Percentiles rank a stretch among this genome's conserved stretches.
Evolutionary conservation across 2,888 invertebrate species (phyloP).

Genomic region (Nomada ruficornis): DNA sequence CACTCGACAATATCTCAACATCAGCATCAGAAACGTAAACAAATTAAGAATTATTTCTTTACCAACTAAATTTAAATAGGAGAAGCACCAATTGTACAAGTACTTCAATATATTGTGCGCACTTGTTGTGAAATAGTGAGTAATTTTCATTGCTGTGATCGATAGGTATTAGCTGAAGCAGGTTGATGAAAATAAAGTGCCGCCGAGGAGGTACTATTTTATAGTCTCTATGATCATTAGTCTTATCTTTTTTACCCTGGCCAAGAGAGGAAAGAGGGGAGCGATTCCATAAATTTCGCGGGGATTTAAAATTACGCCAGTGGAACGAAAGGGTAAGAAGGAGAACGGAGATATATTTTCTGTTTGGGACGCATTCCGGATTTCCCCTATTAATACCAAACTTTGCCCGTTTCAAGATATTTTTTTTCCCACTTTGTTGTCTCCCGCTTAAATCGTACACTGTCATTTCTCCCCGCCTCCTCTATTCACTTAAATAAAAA

Average conservation of each 20-base stretch:
- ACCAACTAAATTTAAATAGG: background rate
- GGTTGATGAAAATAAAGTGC: slow-evolving; percentile 16
- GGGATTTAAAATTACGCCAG: slow-evolving; percentile 69
- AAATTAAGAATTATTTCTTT: too few relatives aligned
- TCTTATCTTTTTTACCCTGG: slow-evolving; percentile 41
- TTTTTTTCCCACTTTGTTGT: slow-evolving; percentile 47
- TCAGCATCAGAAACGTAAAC: too few relatives aligned
- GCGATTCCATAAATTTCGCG: slow-evolving; percentile 63
- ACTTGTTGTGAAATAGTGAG: background rate
- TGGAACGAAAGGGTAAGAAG: slow-evolving; percentile 63
- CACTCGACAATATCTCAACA: too few relatives aligned
- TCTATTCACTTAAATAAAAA: background rate
- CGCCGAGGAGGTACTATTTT: slow-evolving; percentile 23
- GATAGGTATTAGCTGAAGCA: background rate
- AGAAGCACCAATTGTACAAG: background rate
- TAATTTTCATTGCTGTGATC: background rate
- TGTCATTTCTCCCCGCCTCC: background rate
- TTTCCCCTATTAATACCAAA: slow-evolving; percentile 78
- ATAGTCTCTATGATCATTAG: slow-evolving; percentile 45
- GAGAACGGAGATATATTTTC: slow-evolving; percentile 72
- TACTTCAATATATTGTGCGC: background rate
- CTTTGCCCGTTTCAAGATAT: slow-evolving; percentile 68
- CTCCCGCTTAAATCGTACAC: background rate
- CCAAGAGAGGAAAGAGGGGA: background rate
- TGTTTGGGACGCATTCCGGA: slow-evolving; percentile 73